Conservation (phyloP, 1,140 invertebrate genomes). For the Lepidurus arcticus region DNA sequence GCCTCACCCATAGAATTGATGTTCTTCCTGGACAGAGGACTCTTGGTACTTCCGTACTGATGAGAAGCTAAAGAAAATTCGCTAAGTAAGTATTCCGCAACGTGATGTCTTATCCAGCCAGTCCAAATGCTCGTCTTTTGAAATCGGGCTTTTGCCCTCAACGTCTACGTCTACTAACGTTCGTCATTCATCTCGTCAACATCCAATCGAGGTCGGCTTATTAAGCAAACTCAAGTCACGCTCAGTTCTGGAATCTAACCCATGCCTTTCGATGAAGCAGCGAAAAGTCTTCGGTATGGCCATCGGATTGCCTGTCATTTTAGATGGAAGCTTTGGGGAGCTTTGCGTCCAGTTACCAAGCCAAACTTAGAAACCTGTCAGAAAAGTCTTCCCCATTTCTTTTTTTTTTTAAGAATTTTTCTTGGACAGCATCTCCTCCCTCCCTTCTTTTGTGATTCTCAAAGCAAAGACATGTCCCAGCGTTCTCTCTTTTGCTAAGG, state of each 20-base stretch:
- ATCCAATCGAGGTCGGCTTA: neutral
- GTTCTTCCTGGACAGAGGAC: neutral
- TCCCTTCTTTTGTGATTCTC: neutral
- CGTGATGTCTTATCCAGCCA: neutral
- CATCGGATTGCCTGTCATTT: conserved; percentile 9
- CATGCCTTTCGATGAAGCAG: conserved; percentile 18
- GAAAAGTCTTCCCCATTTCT: neutral
- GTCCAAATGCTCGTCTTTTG: neutral
- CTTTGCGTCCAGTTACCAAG: neutral
- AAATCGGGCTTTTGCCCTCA: neutral
- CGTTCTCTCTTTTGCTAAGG: neutral
- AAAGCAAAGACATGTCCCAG: neutral
- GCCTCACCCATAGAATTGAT: neutral
- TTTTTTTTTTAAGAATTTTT: neutral
- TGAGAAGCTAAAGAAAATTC: neutral
- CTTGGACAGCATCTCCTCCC: neutral
- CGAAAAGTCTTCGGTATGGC: neutral
- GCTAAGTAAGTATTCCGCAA: neutral
- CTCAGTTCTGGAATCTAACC: neutral
- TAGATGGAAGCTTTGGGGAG: neutral
- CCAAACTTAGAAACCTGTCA: conserved; percentile 3
- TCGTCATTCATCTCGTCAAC: conserved; percentile 14
- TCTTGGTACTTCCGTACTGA: conserved; percentile 8
- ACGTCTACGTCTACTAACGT: neutral
- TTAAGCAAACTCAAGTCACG: conserved; percentile 7